Evolutionary conservation across 2,888 invertebrate genomes (phyloP).

Genomic region (Labia minor): DNA sequence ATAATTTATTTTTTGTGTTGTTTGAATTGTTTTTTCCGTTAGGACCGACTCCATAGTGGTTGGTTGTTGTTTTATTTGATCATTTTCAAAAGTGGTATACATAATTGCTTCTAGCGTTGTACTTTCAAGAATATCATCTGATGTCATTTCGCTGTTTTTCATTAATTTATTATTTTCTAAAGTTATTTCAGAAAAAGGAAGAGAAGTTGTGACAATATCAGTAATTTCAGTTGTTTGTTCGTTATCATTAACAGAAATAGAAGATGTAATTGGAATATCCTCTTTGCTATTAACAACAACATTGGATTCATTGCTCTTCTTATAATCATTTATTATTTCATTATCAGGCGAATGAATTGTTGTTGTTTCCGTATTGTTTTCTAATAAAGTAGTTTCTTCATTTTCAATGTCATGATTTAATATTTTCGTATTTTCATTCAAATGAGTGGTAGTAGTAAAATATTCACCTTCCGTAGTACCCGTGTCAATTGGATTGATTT

Average conservation of each 20-base stretch:
- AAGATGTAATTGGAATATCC: not conserved
- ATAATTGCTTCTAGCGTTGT: constrained; percentile 32
- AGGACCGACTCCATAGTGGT: constrained; percentile 22
- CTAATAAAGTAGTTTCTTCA: not conserved
- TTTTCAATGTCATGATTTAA: too few species aligned
- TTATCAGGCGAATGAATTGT: not conserved
- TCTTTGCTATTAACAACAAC: not conserved
- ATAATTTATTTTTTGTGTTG: not conserved
- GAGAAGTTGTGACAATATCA: too few species aligned
- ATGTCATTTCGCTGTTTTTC: too few species aligned
- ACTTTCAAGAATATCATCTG: too few species aligned
- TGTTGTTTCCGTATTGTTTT: constrained; percentile 29
- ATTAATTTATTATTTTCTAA: too few species aligned
- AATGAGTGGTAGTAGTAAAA: not conserved
- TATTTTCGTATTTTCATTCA: too few species aligned
- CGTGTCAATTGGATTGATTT: constrained; percentile 25
- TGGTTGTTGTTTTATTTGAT: constrained; percentile 28
- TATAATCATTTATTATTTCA: not conserved
- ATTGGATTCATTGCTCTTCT: constrained; percentile 9
- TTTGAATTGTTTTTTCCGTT: not conserved
- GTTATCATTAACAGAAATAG: too few species aligned
- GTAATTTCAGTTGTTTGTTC: too few species aligned
- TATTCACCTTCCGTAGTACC: not conserved
- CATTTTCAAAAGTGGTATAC: constrained; percentile 27
- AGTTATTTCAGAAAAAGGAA: too few species aligned